These are phyloP conservation scores for Cybosia mesomella DNA, from an alignment of 2,888 invertebrate genomes.

Conservation along the genomic window DNA sequence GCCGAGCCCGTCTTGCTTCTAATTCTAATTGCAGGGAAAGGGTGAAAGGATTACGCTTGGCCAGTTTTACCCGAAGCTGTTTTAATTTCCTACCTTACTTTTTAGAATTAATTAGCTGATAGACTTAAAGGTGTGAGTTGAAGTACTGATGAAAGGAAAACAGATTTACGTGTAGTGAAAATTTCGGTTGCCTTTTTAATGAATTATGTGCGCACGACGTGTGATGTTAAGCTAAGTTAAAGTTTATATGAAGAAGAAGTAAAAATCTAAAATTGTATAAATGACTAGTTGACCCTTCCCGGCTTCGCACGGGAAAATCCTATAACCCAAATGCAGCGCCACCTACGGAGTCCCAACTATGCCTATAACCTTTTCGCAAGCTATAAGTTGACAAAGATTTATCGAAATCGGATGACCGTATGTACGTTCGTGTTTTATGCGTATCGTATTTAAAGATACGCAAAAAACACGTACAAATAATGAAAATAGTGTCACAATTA, in stretches of 20 bases:
- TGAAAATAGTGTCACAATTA: too few relatives aligned
- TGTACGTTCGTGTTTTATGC: too few relatives aligned
- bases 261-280: not conserved
- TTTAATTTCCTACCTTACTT: conserved; percentile 60
- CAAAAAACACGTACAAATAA: too few relatives aligned
- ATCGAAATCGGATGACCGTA: too few relatives aligned
- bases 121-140: conserved; percentile 41
- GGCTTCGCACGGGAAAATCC: too few relatives aligned
- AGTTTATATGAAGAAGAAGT: not conserved
- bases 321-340: too few relatives aligned
- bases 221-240: not conserved
- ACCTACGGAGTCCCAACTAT: too few relatives aligned
- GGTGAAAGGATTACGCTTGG: conserved; percentile 78
- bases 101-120: conserved; percentile 60
- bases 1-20: conserved; percentile 73
- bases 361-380: too few relatives aligned
- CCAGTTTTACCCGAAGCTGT: conserved; percentile 61
- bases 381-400: too few relatives aligned
- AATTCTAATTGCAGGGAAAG: conserved; percentile 80
- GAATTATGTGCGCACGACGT: not conserved
- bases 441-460: too few relatives aligned
- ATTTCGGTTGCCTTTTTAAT: not conserved
- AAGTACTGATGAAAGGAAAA: conserved; percentile 62
- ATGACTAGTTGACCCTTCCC: too few relatives aligned
- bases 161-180: conserved; percentile 31